Evolutionary conservation across 2,888 invertebrate species (phyloP), one percentile per base, ranked within the genome.

Genomic region (Acronicta leporina): DNA sequence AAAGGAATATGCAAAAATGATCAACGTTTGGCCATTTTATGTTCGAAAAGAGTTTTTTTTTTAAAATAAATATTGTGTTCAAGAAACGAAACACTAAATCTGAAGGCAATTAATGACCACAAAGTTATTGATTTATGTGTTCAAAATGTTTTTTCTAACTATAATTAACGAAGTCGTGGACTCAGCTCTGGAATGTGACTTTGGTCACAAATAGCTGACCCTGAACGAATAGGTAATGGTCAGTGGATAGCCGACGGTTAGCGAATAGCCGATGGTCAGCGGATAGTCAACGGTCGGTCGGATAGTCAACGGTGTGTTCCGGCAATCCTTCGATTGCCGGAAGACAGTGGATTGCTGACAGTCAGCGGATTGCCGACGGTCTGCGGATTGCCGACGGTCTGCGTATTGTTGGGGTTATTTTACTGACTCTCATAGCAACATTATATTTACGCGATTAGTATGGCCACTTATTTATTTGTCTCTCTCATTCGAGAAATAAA

Each of bases 401-500:
- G n/a, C n/a, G n/a, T n/a, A n/a, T n/a, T n/a, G n/a, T n/a, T n/a
- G n/a, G n/a, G n/a, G n/a, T n/a, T n/a, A n/a, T n/a, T n/a, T n/a
- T 52, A 47, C 44, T 20, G 13, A 13, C 30, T 45, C 13, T 25
- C 45, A 51, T 42, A 44, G 10, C 16, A 15, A 35, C n/a, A 48
- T 35, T 33, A 15, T 48, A 48, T 58, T 49, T 46, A 58, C 60
- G 35, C 41, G n/a, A 46, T 48, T 47, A 41, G 35, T 67, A 50
- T 54, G 45, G 33, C 56, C 59, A 69, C 14, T 60, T 58, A 49
- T 41, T 58, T 58, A 55, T 46, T 40, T 9, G 52, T 58, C 50
- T 20, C 20, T 4, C 60, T 66, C 49, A 52, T 49, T 44, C 41
- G 43, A 48, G 57, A 46, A 64, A 68, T 72, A 65, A 62, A 64